phyloP scores from a whole-genome alignment of 2,113 vertebrate species.

The Caloenas nicobarica region DNA sequence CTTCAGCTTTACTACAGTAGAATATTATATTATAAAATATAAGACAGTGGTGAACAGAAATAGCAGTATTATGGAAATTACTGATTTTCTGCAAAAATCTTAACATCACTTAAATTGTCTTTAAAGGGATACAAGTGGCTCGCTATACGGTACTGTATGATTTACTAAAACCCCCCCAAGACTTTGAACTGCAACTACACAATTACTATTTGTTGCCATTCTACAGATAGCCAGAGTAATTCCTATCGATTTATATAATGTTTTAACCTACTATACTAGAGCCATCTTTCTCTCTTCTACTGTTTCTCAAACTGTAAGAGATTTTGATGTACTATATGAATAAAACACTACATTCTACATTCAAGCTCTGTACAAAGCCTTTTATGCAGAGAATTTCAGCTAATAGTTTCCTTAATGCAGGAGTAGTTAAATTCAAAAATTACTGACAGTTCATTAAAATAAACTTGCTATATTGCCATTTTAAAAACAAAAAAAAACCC shows the following conservation, averaged over 20 bases:
- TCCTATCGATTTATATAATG: background rate
- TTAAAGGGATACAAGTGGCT: background rate
- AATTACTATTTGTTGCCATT: background rate
- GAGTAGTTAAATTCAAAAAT: background rate
- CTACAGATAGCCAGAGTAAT: background rate
- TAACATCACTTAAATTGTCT: background rate
- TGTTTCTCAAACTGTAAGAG: background rate
- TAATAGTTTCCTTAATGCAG: background rate
- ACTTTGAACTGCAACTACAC: background rate
- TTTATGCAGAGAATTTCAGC: background rate
- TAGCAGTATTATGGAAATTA: background rate
- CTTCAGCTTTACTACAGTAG: background rate
- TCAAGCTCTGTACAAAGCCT: background rate
- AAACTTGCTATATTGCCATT: background rate
- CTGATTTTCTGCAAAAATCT: background rate
- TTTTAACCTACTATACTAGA: background rate
- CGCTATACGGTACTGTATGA: background rate
- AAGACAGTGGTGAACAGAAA: background rate
- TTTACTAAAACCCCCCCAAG: background rate
- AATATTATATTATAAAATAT: background rate
- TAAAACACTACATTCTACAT: background rate
- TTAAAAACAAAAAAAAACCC: background rate
- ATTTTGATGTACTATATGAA: background rate
- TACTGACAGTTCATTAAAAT: background rate
- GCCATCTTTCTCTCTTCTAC: background rate